Base-by-base conservation (phyloP, 1,140 invertebrate species). In the Meloidogyne hapla region DNA sequence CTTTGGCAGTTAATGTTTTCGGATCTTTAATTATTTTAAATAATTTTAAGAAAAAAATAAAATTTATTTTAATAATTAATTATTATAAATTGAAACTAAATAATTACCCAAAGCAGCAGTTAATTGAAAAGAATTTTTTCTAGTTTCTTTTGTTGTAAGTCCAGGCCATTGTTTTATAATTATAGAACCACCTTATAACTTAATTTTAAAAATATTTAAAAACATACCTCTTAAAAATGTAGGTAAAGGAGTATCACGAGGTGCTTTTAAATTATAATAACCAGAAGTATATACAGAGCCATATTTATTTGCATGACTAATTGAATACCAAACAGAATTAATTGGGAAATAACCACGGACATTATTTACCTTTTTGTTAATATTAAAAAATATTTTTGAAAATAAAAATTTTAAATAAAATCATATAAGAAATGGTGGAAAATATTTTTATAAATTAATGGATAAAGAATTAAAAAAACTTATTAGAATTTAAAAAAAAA, bases 301-400 rank as follows among this genome's bases (percentile, higher is more conserved):
- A n/a, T 70, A 76, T 40, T 84, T 77, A 62, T 81, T 76, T 62
- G 80, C 79, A 56, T 84, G 80, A 65, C 78, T 85, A 21, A 85
- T 48, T 15, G 83, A 85, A 68, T 85, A 85, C 83, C 83, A 85
- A 77, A 26, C 76, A 26, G 45, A 80, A 2, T 45, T n/a, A 5
- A 45, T 72, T 40, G 83, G 83, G 18, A 85, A 66, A 63, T 85
- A 85, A 0, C 28, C 82, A 62, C 68, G 67, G 13, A 86, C 81
- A 42, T 56, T 63, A 6, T 77, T 78, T 2, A 77, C 76, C 45
- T 56, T n/a, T 56, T n/a, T n/a, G n/a, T n/a, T n/a, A n/a, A n/a
- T n/a, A n/a, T n/a, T n/a, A n/a, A n/a, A n/a, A 21, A 56, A 13
- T n/a, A 42, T 13, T 77, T 79, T 65, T 77, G 10, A 18, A 77